Percentiles rank a stretch among this genome's conserved stretches.
Conservation (phyloP, 2,113 vertebrate species). For the Microcebus murinus region DNA sequence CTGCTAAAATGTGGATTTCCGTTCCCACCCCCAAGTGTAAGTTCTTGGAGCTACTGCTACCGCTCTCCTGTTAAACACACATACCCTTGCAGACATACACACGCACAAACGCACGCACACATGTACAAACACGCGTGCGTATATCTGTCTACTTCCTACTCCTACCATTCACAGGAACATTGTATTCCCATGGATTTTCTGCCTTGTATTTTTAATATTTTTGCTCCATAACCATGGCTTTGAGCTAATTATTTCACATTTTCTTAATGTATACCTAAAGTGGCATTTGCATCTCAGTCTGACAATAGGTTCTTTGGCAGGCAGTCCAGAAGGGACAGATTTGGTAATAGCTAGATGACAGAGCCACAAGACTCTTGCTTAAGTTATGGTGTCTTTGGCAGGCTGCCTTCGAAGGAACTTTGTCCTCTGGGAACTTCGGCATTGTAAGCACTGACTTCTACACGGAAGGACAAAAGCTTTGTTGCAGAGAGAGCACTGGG, state of each 20-base stretch:
- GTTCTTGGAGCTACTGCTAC: background rate
- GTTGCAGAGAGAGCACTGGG: background rate
- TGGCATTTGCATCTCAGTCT: background rate
- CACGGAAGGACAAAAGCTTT: background rate
- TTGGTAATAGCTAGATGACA: background rate
- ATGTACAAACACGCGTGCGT: rapidly evolving
- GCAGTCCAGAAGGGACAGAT: background rate
- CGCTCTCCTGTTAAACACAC: background rate
- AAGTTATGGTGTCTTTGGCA: background rate
- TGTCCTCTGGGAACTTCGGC: background rate
- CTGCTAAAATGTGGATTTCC: background rate
- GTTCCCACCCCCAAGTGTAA: background rate
- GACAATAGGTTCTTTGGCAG: background rate
- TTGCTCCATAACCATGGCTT: background rate
- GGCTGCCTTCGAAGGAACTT: background rate
- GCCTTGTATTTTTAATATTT: background rate
- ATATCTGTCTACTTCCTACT: rapidly evolving
- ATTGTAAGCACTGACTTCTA: background rate
- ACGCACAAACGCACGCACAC: no score
- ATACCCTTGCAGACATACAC: no score
- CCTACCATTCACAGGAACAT: background rate
- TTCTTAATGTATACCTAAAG: background rate
- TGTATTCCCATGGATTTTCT: background rate
- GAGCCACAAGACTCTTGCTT: background rate
- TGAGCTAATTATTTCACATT: background rate